A percentile compares a stretch with the other conserved stretches of the same genome.
Evolutionary conservation across 2,797 vertebrate genomes (phyloP).

Genomic region (Danio aesculapii): DNA sequence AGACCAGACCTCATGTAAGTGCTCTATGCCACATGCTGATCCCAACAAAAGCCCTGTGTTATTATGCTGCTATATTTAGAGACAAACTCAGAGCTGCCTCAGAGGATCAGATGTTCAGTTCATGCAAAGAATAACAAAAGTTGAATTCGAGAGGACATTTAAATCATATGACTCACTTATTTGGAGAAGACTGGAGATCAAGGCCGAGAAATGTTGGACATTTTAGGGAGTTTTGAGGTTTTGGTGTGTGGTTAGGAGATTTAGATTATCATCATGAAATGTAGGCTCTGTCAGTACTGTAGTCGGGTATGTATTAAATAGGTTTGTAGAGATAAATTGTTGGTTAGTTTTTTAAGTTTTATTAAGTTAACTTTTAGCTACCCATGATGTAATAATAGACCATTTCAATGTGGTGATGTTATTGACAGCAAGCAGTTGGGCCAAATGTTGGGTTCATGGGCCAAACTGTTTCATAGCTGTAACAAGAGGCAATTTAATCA

Average conservation of each 20-base stretch:
- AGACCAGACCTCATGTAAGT: constrained; percentile 98
- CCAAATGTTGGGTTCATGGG: too few species aligned
- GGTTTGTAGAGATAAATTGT: too few species aligned
- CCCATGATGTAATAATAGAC: too few species aligned
- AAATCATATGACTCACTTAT: background rate
- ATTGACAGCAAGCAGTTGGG: too few species aligned
- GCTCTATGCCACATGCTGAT: constrained; percentile 19
- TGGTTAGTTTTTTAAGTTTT: too few species aligned
- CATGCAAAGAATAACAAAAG: constrained; percentile 11
- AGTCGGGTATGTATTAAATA: background rate
- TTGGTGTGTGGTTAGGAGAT: background rate
- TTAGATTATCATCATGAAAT: background rate
- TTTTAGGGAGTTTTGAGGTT: background rate
- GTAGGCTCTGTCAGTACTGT: background rate
- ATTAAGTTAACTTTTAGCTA: too few species aligned
- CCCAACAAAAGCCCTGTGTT: constrained; percentile 27
- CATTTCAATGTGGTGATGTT: too few species aligned
- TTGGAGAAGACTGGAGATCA: background rate
- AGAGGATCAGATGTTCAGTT: constrained; percentile 1
- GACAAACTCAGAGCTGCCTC: background rate
- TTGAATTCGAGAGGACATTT: background rate
- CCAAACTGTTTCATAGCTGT: too few species aligned
- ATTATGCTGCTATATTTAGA: constrained; percentile 36
- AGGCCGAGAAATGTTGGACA: background rate
- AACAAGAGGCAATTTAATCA: too few species aligned